Evolutionary conservation across 2,888 invertebrate species (phyloP), one percentile per base, ranked within the genome.

Genomic region (Drosophila diplacantha): DNA sequence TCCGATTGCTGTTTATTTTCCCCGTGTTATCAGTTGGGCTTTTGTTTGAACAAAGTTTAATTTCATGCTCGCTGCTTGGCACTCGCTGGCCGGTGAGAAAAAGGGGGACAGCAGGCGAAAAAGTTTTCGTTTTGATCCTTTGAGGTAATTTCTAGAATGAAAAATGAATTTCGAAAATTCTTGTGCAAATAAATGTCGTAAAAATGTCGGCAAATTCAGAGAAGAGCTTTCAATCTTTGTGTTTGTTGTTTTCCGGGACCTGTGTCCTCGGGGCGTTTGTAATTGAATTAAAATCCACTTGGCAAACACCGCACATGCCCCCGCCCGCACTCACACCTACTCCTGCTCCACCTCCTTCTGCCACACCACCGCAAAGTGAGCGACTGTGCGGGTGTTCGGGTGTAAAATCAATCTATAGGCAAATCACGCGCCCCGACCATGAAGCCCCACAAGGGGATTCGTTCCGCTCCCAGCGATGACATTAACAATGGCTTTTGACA

Each of bases 401-500:
- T 60, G 60, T 53, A 29, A 63, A 67, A 71, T 75, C 74, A 75
- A 77, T 78, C 71, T 71, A 75, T 67, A 61, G 62, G 59, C 75
- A 69, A 63, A 75, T 76, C 77, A 73, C 72, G 74, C 71, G 65
- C 58, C 71, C 50, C 47, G 38, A 47, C 67, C 74, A 58, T 68
- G 70, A 69, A 72, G 47, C 53, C 58, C 44, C 51, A 41, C n/a
- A 2, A 12, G 32, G 34, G 52, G 47, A 64, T 58, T 72, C 31
- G 31, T 20, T 31, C 22, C 11, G 54, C 52, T 61, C 41, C 51
- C 61, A 66, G 52, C 67, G 56, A 52, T 60, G 62, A 69, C 62
- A 69, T 69, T 76, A 77, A 77, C 76, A 79, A 75, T 76, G 81
- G 59, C 77, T 77, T 76, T 80, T 81, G 81, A 81, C 79, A 80